Base-by-base conservation (phyloP, 1,140 invertebrate species). In the Drosophila pectinifera region DNA sequence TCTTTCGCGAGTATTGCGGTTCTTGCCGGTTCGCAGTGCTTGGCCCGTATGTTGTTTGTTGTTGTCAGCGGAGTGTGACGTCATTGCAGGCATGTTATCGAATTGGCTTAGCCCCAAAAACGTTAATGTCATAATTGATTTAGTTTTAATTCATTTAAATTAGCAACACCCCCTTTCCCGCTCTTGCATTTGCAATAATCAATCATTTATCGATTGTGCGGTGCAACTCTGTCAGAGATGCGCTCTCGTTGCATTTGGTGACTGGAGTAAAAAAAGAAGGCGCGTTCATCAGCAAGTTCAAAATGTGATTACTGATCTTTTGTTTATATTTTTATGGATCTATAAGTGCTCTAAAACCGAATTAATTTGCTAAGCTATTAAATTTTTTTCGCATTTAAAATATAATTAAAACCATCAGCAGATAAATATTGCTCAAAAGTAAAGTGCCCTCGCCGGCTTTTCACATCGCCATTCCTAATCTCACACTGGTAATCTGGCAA, bases 21-120 rank as follows among this genome's bases (percentile, higher is more conserved):
- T 70, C 41, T 70, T 70, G 67, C 67, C 67, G 67, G 67, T 70
- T 70, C 67, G 8, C 64, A 42, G 36, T 70, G 67, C 65, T 46
- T 38, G 26, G 38, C 3, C 34, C 18, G 26, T 51, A 10, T 59
- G 53, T 36, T 24, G 14, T 43, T 20, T 59, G 53, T 36, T 24
- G 6, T 28, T 51, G 41, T 34, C 18, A 51, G 42, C 46, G 26
- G 10, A 28, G 36, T n/a, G 64, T 65, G 61, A 67, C 43, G 36
- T 65, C 34, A 65, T 49, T 2, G 24, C 14, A 6, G 34, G 11
- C 43, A 65, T 65, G 43, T 67, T 67, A 67, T 67, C 63, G 63
- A 64, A 67, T 31, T 22, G 61, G 20, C 8, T 41, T 38, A 34
- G 62, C 34, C 24, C 28, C 31, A 65, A 48, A 65, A 67, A 65